Conservation (phyloP, 2,888 invertebrate species). For the Agrotis puta region DNA sequence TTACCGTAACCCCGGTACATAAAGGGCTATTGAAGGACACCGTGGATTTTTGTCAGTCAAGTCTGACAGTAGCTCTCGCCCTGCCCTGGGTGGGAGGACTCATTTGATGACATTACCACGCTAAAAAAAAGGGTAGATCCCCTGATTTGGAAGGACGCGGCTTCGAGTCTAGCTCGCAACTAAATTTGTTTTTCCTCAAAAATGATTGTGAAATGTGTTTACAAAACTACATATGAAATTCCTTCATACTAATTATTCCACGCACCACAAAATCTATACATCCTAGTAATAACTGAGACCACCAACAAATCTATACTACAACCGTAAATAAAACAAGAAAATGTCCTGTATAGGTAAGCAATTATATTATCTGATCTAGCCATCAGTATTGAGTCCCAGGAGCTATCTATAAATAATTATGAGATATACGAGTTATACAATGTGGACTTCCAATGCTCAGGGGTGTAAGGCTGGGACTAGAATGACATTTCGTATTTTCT, state of each 20-base stretch:
- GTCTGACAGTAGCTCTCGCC: too few relatives aligned
- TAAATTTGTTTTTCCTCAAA: too few relatives aligned
- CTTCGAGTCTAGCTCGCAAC: too few relatives aligned
- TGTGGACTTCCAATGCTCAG: constrained; percentile 8
- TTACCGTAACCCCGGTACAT: too few relatives aligned
- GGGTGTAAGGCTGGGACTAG: constrained; percentile 16
- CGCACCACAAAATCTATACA: not conserved
- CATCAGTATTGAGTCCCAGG: constrained; percentile 41
- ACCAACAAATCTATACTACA: constrained; percentile 27
- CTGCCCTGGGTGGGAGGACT: too few relatives aligned
- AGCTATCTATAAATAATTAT: constrained; percentile 38
- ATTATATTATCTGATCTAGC: constrained; percentile 48
- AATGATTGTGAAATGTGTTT: too few relatives aligned
- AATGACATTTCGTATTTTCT: not conserved
- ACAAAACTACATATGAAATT: too few relatives aligned
- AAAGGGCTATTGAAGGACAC: too few relatives aligned
- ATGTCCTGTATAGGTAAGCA: constrained; percentile 33
- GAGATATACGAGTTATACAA: constrained; percentile 13
- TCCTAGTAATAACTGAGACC: constrained; percentile 13
- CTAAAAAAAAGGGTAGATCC: too few relatives aligned
- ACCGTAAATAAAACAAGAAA: constrained; percentile 24
- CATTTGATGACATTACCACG: too few relatives aligned
- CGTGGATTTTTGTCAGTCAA: too few relatives aligned
- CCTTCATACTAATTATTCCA: not conserved
- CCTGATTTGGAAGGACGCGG: too few relatives aligned